A percentile compares a stretch with the other conserved stretches of the same genome.
phyloP scores from a whole-genome alignment of 2,797 vertebrate species.

The Halcyon smyrnensis region DNA sequence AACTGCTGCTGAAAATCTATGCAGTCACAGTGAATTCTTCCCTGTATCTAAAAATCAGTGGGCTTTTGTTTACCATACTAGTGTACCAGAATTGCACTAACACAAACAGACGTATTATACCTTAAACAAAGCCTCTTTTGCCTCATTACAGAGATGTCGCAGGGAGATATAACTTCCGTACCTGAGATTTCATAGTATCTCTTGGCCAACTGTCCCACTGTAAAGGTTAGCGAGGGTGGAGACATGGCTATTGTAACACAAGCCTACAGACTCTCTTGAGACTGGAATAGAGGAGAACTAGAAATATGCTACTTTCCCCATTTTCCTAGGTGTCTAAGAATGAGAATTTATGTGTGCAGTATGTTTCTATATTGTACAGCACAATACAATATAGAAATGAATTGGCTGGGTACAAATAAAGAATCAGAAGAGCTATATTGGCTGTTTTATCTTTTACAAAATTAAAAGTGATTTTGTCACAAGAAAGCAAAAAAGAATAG shows the following conservation, averaged over 20 bases:
- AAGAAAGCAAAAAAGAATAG: not conserved
- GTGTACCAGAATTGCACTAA: not conserved
- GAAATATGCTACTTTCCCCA: not conserved
- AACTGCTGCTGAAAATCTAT: not conserved
- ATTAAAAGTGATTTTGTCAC: not conserved
- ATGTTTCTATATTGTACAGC: not conserved
- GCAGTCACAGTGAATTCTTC: not conserved
- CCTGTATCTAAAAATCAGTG: not conserved
- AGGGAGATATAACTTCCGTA: not conserved
- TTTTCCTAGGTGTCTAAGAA: not conserved
- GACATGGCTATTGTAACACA: not conserved
- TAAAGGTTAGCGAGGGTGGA: not conserved
- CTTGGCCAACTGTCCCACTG: not conserved
- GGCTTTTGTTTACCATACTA: not conserved
- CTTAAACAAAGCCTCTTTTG: not conserved
- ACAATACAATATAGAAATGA: not conserved
- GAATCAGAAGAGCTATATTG: not conserved
- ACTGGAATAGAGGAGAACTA: not conserved
- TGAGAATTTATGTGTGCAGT: fast-evolving
- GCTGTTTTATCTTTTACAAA: not conserved
- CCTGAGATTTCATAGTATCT: not conserved
- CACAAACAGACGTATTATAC: not conserved
- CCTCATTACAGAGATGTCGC: not conserved
- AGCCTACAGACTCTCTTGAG: not conserved
- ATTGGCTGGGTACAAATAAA: not conserved